A percentile compares a stretch with the other conserved stretches of the same genome.
phyloP scores from a whole-genome alignment of 1,140 invertebrate species.

The Pogonomyrmex californicus region DNA sequence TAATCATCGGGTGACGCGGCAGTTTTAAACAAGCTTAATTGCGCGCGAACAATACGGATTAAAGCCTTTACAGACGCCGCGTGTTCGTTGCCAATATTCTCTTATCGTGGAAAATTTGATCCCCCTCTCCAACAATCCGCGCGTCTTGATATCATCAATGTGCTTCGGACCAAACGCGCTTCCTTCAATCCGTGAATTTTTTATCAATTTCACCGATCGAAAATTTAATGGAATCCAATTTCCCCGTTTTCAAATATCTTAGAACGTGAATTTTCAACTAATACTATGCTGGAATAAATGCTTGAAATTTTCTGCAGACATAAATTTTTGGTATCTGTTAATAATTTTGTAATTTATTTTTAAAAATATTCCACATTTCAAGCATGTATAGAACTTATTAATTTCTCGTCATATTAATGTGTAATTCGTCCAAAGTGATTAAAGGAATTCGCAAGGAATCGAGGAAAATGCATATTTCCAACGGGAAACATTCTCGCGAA shows the following conservation, averaged over 20 bases:
- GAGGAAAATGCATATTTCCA: neutral
- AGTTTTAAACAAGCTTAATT: constrained; percentile 57
- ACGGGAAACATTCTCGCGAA: neutral
- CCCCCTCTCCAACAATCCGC: neutral
- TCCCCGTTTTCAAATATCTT: neutral
- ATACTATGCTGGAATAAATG: neutral
- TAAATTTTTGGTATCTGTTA: constrained; percentile 4
- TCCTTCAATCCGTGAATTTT: neutral
- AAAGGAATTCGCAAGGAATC: neutral
- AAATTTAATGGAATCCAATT: neutral
- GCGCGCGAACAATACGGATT: constrained; percentile 44
- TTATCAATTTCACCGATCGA: neutral
- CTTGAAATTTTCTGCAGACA: neutral
- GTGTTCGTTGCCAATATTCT: constrained; percentile 2
- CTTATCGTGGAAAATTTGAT: neutral
- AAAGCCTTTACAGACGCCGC: constrained; percentile 17
- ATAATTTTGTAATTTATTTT: neutral
- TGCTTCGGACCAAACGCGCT: neutral
- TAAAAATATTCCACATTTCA: neutral
- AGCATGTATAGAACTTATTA: neutral
- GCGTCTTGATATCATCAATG: neutral
- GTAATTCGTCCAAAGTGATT: neutral
- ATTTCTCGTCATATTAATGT: neutral
- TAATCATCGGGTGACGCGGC: constrained; percentile 41
- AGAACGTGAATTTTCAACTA: neutral